These are phyloP conservation scores for Lordiphosa collinella DNA, from an alignment of 1,140 invertebrate genomes.

Conservation along the genomic window DNA sequence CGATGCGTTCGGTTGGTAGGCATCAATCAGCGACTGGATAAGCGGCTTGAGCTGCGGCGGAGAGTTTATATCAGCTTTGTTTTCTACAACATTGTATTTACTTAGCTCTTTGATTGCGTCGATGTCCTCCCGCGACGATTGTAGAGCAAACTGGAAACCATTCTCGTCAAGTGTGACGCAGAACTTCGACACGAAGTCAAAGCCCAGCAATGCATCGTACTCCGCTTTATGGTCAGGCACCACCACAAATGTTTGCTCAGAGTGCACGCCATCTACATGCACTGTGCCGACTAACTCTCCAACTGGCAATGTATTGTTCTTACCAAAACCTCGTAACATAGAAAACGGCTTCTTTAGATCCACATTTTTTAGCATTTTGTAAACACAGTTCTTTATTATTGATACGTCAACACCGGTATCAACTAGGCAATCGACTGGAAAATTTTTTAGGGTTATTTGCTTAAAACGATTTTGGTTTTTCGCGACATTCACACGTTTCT, in stretches of 20 bases:
- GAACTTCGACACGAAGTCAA: slow-evolving; percentile 10
- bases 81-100: slow-evolving; percentile 1
- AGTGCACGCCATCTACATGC: slow-evolving; percentile 5
- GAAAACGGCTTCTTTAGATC: slow-evolving; percentile 3
- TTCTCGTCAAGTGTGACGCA: background rate
- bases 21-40: slow-evolving; percentile 1
- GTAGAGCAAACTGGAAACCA: background rate
- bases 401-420: slow-evolving; percentile 17
- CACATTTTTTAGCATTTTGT: background rate
- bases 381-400: slow-evolving; percentile 6
- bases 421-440: slow-evolving; percentile 4
- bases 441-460: background rate
- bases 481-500: background rate
- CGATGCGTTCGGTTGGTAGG: background rate
- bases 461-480: slow-evolving; percentile 7
- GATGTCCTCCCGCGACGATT: background rate
- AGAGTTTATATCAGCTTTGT: background rate
- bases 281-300: slow-evolving; percentile 8
- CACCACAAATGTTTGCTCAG: slow-evolving; percentile 11
- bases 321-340: slow-evolving; percentile 7
- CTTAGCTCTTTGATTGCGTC: slow-evolving; percentile 4
- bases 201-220: slow-evolving; percentile 4
- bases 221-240: slow-evolving; percentile 9
- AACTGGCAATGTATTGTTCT: background rate
- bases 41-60: slow-evolving; percentile 5